Conservation (phyloP, 2,888 invertebrate species). For the Stenoptilia bipunctidactyla region DNA sequence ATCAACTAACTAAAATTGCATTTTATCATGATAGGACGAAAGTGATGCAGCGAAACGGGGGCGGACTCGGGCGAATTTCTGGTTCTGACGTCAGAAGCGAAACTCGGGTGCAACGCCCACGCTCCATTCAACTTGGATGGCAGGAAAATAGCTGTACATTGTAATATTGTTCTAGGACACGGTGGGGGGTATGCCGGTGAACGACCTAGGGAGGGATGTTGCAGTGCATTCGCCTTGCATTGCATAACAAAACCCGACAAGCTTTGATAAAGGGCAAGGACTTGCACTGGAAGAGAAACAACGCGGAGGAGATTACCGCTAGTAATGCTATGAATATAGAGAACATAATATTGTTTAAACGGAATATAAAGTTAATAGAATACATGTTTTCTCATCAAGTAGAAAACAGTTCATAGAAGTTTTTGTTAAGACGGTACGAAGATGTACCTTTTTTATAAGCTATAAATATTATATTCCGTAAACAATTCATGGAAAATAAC, state of each 20-base stretch:
- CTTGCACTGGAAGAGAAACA: too few species aligned
- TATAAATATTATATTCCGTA: too few species aligned
- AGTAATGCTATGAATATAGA: not conserved
- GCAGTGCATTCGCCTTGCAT: slow-evolving; percentile 34
- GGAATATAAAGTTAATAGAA: too few species aligned
- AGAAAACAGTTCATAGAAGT: too few species aligned
- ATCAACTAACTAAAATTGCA: too few species aligned
- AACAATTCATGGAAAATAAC: too few species aligned
- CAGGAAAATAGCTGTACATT: slow-evolving; percentile 38
- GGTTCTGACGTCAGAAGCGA: slow-evolving; percentile 4
- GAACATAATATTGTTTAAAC: too few species aligned
- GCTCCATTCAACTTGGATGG: slow-evolving; percentile 35
- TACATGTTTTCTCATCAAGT: too few species aligned
- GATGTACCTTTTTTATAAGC: too few species aligned
- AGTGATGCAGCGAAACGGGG: too few species aligned
- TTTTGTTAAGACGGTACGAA: too few species aligned
- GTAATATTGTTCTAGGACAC: slow-evolving; percentile 20
- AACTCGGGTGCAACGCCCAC: slow-evolving; percentile 38
- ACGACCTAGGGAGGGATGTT: slow-evolving; percentile 40
- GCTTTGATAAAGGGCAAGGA: not conserved
- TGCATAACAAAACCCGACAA: slow-evolving; percentile 45
- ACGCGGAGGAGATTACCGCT: not conserved
- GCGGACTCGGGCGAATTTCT: not conserved
- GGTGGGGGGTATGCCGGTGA: slow-evolving; percentile 36
- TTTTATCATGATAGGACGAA: too few species aligned